Evolutionary conservation across 2,113 vertebrate genomes (phyloP), one percentile per base, ranked within the genome.

Genomic region (Epinephelus moara): DNA sequence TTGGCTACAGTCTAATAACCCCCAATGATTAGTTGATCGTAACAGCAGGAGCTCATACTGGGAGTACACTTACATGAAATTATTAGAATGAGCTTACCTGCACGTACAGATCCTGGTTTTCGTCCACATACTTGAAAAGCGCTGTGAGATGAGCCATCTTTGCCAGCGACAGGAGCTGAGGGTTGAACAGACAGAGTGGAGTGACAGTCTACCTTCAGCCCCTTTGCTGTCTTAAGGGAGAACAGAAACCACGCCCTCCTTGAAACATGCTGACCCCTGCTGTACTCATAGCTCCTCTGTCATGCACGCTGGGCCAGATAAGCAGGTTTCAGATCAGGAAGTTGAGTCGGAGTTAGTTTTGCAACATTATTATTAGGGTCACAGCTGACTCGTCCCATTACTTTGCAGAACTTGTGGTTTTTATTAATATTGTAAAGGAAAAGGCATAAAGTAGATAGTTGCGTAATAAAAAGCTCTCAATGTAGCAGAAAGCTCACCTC

Each of bases 31-130:
- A 75, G 33, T 8, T 30, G n/a, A 25, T 1, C 12, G 11, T 13
- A 61, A 71, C 1, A 49, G 17, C 4, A 73, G 40, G 11, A 80
- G 21, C 5, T 21, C 59, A 25, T 4, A 42, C 18, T 50, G 3
- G 15, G 40, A 21, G 14, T 66, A 18, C 50, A 62, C 10, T 56
- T 19, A 33, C 33, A 57, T 62, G 1, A 50, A 70, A 1, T 33
- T 33, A 25, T 7, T 4, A 0, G 19, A 25, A 11, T 11, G 2
- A 78, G 3, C 84, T 73, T 94, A 99, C 98, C 96, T 98, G 42
- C 75, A 99, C 64, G 27, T 98, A 99, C 13, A 96, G 86, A 1
- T 99, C 97, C 93, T 99, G 97, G 75, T 99, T 95, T 11, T 97
- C 94, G 10, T 99, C 97, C 56, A 99, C 94, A 37, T 99, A 96